Evolutionary conservation across 1,140 invertebrate genomes (phyloP).

Genomic region (Gonioctena quinquepunctata): DNA sequence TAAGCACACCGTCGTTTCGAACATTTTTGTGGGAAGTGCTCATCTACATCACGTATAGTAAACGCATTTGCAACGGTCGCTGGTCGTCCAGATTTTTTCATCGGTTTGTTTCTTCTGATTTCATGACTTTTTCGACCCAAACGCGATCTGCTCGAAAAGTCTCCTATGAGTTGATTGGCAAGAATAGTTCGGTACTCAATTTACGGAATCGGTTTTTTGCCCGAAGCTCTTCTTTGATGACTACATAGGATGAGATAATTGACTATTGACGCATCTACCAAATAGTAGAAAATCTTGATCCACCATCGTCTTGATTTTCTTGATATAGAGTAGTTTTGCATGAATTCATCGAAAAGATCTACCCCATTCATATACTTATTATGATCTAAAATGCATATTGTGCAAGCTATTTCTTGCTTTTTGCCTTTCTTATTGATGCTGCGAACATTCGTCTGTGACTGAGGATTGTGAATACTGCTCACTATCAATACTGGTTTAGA

Average conservation of each 20-base stretch:
- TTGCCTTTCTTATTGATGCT: background rate
- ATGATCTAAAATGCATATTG: slow-evolving; percentile 32
- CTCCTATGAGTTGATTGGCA: background rate
- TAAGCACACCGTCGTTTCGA: background rate
- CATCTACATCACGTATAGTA: background rate
- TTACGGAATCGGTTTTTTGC: background rate
- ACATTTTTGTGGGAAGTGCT: background rate
- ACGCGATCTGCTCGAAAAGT: background rate
- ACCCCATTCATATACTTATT: slow-evolving; percentile 44
- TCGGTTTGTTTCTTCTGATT: background rate
- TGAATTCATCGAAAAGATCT: slow-evolving; percentile 37
- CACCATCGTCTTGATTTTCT: background rate
- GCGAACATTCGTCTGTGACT: background rate
- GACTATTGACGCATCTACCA: background rate
- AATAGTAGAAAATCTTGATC: background rate
- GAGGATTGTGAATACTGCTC: background rate
- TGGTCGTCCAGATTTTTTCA: background rate
- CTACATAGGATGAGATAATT: background rate
- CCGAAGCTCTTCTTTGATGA: background rate
- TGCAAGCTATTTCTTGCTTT: slow-evolving; percentile 10
- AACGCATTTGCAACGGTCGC: background rate
- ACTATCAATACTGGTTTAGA: background rate
- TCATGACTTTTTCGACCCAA: background rate
- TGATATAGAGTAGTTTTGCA: background rate
- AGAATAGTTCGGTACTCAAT: background rate